These are phyloP conservation scores for Scelioninae gen. 1 DNA, from an alignment of 2,888 invertebrate species.

Conservation along the genomic window DNA sequence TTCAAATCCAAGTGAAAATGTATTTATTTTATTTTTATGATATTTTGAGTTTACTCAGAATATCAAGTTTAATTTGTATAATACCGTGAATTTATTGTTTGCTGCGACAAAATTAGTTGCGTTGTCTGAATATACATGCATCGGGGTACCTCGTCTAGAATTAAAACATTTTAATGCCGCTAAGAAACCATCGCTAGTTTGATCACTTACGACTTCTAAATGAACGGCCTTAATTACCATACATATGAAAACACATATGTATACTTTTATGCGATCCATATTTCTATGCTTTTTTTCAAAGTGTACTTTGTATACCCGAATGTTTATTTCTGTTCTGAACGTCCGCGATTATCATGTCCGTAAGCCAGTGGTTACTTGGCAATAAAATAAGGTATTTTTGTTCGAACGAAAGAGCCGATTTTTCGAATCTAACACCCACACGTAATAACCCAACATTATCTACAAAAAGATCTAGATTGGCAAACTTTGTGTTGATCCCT, in stretches of 20 bases:
- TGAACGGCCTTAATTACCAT: constrained; percentile 77
- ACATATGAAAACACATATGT: constrained; percentile 75
- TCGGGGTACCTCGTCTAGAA: too few relatives aligned
- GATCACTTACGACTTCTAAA: constrained; percentile 75
- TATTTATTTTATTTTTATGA: too few relatives aligned
- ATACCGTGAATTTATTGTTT: too few relatives aligned
- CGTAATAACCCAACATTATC: not conserved
- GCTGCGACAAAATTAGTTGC: too few relatives aligned
- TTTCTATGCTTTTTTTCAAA: constrained; percentile 66
- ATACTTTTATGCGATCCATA: constrained; percentile 55
- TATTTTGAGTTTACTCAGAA: too few relatives aligned
- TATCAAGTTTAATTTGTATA: too few relatives aligned
- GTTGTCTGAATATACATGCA: too few relatives aligned
- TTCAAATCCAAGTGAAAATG: too few relatives aligned
- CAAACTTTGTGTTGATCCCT: not conserved
- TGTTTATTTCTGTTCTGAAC: not conserved
- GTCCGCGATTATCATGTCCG: constrained; percentile 28
- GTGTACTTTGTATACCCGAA: not conserved
- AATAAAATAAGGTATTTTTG: not conserved
- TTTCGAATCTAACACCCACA: not conserved
- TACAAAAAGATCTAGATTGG: not conserved
- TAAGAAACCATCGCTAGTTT: constrained; percentile 76
- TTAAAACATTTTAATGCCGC: constrained; percentile 76
- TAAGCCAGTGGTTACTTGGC: constrained; percentile 36
- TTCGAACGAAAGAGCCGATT: not conserved